Evolutionary conservation across 2,888 invertebrate species (phyloP).

Genomic region (Andrena haemorrhoa): DNA sequence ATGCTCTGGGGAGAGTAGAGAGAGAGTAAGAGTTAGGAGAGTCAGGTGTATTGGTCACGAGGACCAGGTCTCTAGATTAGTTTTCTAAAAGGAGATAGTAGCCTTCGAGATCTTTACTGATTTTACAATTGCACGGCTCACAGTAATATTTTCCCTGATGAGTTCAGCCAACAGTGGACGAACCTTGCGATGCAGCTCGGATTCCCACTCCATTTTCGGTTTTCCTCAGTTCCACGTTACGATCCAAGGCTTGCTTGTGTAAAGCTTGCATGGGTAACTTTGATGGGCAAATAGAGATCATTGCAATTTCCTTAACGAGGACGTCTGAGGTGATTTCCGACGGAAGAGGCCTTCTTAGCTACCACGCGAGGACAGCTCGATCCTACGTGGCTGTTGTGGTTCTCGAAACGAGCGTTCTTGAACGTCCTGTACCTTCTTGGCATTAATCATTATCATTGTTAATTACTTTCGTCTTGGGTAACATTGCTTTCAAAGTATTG

Average conservation of each 20-base stretch:
- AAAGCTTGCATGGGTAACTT: neutral
- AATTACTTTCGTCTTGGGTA: neutral
- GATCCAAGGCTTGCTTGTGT: slow-evolving; percentile 3
- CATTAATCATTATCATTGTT: slow-evolving; percentile 3
- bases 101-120: neutral
- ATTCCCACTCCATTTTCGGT: neutral
- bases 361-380: slow-evolving; percentile 46
- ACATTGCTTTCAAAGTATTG: too few species aligned
- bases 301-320: slow-evolving; percentile 60
- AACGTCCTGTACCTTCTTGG: neutral
- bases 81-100: too few species aligned
- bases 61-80: too few species aligned
- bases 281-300: slow-evolving; percentile 19
- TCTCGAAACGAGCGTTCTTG: slow-evolving; percentile 21
- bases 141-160: neutral
- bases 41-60: too few species aligned
- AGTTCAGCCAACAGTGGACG: neutral
- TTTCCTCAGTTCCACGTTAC: neutral
- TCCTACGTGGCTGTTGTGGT: slow-evolving; percentile 16
- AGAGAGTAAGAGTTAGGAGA: too few species aligned
- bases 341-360: slow-evolving; percentile 15
- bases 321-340: slow-evolving; percentile 44
- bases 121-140: neutral
- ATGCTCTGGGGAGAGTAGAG: neutral
- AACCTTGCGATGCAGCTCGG: slow-evolving; percentile 6